Evolutionary conservation across 2,888 invertebrate genomes (phyloP).

Genomic region (Amiota mariae): DNA sequence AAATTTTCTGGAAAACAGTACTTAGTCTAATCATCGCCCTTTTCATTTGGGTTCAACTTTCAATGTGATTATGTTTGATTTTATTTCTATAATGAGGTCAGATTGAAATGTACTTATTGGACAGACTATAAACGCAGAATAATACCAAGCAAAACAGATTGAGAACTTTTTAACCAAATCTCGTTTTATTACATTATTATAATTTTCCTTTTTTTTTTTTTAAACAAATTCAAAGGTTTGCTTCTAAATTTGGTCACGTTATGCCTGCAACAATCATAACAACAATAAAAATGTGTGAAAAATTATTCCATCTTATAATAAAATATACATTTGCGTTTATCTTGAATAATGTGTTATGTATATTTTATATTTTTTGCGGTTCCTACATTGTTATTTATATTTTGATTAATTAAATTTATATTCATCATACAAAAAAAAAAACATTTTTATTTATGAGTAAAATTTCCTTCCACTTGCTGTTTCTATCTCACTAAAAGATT

Average conservation of each 20-base stretch:
- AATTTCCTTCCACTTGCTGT: too few species aligned
- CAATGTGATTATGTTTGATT: too few species aligned
- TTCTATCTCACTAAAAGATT: constrained; percentile 22
- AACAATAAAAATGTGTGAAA: constrained; percentile 35
- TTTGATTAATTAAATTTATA: constrained; percentile 3
- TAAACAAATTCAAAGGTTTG: constrained; percentile 35
- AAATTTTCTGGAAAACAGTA: too few species aligned
- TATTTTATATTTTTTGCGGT: background rate
- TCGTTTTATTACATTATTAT: background rate
- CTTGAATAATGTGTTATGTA: background rate
- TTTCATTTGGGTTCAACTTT: too few species aligned
- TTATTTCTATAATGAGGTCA: too few species aligned
- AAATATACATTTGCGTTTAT: background rate
- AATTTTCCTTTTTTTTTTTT: too few species aligned
- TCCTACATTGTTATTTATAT: constrained; percentile 7
- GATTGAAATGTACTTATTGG: too few species aligned
- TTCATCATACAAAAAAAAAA: constrained; percentile 43
- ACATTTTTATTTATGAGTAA: too few species aligned
- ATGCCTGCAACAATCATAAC: constrained; percentile 35
- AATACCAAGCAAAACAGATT: too few species aligned
- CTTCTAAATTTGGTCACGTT: constrained; percentile 64
- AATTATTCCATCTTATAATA: constrained; percentile 54
- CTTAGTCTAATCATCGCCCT: too few species aligned
- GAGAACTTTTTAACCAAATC: too few species aligned
- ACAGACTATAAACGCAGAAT: too few species aligned